phyloP scores from a whole-genome alignment of 2,797 vertebrate genomes.

The Xiphorhynchus erythropygius region DNA sequence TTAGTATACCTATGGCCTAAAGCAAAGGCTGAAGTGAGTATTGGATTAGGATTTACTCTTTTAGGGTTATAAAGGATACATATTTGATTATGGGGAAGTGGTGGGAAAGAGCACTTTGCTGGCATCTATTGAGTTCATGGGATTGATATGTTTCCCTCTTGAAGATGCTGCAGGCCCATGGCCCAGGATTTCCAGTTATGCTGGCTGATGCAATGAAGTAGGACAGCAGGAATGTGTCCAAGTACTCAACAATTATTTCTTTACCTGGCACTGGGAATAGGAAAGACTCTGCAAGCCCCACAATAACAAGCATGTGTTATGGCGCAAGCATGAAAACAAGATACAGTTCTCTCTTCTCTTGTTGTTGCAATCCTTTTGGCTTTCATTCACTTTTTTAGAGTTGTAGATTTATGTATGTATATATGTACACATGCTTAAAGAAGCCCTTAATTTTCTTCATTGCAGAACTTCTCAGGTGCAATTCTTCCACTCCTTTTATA shows the following conservation, averaged over 20 bases:
- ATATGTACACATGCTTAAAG: background rate
- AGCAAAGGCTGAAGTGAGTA: background rate
- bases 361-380: background rate
- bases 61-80: background rate
- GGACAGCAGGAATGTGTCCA: background rate
- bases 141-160: background rate
- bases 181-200: background rate
- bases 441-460: background rate
- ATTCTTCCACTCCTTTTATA: background rate
- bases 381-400: background rate
- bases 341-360: background rate
- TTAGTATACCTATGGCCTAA: background rate
- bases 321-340: background rate
- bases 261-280: background rate
- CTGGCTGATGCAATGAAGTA: fast-evolving
- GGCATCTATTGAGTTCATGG: background rate
- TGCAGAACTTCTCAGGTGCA: background rate
- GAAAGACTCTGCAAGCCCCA: background rate
- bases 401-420: fast-evolving
- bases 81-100: background rate
- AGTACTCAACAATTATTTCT: background rate
- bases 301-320: background rate
- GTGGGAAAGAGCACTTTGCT: background rate
- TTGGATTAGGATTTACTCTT: background rate
- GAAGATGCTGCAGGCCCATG: background rate